phyloP scores from a whole-genome alignment of 2,888 invertebrate species.

The Leptinotarsa juncta region DNA sequence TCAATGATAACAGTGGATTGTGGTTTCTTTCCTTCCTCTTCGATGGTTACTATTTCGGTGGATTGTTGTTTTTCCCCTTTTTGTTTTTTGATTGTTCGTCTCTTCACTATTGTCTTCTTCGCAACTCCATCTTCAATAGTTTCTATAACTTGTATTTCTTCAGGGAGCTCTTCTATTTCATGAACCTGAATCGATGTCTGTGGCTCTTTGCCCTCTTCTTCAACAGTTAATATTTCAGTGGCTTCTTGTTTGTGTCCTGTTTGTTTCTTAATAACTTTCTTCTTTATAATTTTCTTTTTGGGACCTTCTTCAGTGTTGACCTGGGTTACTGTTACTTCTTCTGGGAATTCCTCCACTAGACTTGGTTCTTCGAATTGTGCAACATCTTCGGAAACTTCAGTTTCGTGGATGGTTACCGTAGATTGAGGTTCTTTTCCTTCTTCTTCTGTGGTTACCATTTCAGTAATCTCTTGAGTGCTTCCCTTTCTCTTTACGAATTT shows the following conservation, averaged over 20 bases:
- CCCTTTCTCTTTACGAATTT: slow-evolving; percentile 66
- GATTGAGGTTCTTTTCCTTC: slow-evolving; percentile 59
- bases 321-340: slow-evolving; percentile 48
- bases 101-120: slow-evolving; percentile 62
- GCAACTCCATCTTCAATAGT: slow-evolving; percentile 49
- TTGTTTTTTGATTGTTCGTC: slow-evolving; percentile 56
- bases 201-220: slow-evolving; percentile 61
- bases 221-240: slow-evolving; percentile 55
- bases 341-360: slow-evolving; percentile 59
- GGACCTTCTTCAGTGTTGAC: slow-evolving; percentile 45
- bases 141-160: slow-evolving; percentile 59
- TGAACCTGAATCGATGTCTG: slow-evolving; percentile 61
- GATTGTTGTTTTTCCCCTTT: slow-evolving; percentile 54
- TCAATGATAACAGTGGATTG: slow-evolving; percentile 61
- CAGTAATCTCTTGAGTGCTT: slow-evolving; percentile 60
- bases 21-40: slow-evolving; percentile 62
- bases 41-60: slow-evolving; percentile 62
- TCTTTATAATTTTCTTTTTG: slow-evolving; percentile 56
- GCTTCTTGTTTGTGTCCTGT: slow-evolving; percentile 55
- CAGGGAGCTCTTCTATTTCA: slow-evolving; percentile 51
- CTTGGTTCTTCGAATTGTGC: slow-evolving; percentile 36
- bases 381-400: slow-evolving; percentile 48
- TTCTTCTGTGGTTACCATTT: slow-evolving; percentile 54
- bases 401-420: slow-evolving; percentile 60
- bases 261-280: slow-evolving; percentile 56